Conservation (phyloP, 2,113 vertebrate species). For the Xyrauchen texanus region DNA sequence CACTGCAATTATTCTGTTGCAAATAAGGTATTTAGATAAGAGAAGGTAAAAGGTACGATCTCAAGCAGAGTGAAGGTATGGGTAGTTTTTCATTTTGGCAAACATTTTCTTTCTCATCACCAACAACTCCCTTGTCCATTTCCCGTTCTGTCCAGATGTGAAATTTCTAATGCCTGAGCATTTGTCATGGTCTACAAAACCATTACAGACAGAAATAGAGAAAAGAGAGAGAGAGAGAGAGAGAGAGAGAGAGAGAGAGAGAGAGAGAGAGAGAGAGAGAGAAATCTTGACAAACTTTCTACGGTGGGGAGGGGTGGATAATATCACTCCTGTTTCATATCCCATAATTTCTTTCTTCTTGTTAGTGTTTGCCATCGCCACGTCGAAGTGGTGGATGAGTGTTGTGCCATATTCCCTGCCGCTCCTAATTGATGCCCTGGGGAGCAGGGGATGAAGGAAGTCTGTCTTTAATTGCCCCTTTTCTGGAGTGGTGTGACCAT, state of each 20-base stretch:
- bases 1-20: not conserved
- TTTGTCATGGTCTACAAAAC: slow-evolving; percentile 77
- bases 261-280: not conserved
- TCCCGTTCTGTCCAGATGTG: slow-evolving; percentile 78
- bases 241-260: slow-evolving; percentile 4
- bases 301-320: slow-evolving; percentile 25
- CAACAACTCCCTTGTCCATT: slow-evolving; percentile 72
- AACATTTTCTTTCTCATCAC: slow-evolving; percentile 71
- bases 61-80: not conserved
- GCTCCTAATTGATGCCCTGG: slow-evolving; percentile 60
- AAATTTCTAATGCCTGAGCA: slow-evolving; percentile 78
- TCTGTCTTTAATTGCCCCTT: slow-evolving; percentile 60
- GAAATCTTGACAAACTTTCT: slow-evolving; percentile 50
- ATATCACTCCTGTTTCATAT: slow-evolving; percentile 55
- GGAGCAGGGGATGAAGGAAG: slow-evolving; percentile 55
- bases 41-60: not conserved
- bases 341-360: slow-evolving; percentile 60
- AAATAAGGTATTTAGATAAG: not conserved
- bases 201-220: slow-evolving; percentile 69
- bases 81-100: slow-evolving; percentile 58
- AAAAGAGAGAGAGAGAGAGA: slow-evolving; percentile 8
- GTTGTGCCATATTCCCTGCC: slow-evolving; percentile 56
- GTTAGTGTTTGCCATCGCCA: slow-evolving; percentile 57
- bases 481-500: slow-evolving; percentile 54
- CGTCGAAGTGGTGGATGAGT: slow-evolving; percentile 51